Evolutionary conservation across 2,113 vertebrate genomes (phyloP), one percentile per base, ranked within the genome.

Genomic region (Arothron firmamentum): DNA sequence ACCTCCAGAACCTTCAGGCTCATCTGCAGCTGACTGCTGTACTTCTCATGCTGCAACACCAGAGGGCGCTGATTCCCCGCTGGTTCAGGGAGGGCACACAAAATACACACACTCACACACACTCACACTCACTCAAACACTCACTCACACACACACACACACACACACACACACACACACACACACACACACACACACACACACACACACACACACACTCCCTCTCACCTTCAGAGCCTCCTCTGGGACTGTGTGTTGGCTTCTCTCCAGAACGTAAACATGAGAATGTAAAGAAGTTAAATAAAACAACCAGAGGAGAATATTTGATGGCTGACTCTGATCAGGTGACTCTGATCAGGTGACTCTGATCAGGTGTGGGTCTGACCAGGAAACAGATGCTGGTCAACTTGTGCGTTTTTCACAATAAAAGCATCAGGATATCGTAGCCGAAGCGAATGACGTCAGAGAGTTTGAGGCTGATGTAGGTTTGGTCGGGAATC

Each of bases 401-500:
- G 25, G 25, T 28, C 25, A 28, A 28, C 25, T 6, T 28, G 4
- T 28, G 25, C 25, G 6, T 38, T 9, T 9, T 12, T 12, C 34
- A 38, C 11, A 3, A 47, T n/a, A 47, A n/a, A 47, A 6, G 14
- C 6, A 47, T 47, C 45, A 97, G 95, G 96, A 97, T 99, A 99
- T 98, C 96, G 0, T 99, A 99, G 89, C 97, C 97, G 0, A 99
- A 99, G 75, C 97, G 97, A 74, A 99, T 85, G 62, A 94, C 88
- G 15, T 98, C 96, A 0, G 93, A 94, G 65, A 96, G 91, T 73
- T 93, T 96, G 47, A 99, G 90, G 0, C 94, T 95, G 78, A 99
- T 89, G 77, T 99, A 99, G 47, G 94, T 98, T 90, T 99, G 97
- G 83, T 99, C 97, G 7, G 97, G 97, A 81, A 99, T 96, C 81